Base-by-base conservation (phyloP, 1,140 invertebrate species). In the Heliconius eleuchia region DNA sequence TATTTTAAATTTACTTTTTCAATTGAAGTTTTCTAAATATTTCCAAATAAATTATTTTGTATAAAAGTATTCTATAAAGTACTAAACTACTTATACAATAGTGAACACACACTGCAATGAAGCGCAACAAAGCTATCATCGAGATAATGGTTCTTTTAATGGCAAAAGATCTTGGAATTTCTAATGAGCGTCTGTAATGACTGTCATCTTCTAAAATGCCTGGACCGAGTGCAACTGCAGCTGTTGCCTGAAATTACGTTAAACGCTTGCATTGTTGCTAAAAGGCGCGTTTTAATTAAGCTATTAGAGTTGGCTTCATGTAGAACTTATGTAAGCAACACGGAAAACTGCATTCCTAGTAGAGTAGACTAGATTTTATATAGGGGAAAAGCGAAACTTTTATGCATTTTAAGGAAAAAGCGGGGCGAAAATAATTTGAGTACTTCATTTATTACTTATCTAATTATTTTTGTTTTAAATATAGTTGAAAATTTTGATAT, bases 101-200 rank as follows among this genome's bases (percentile, higher is more conserved):
- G 57, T 11, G 27, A 60, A 66, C 60, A 66, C 55, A 57, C 23
- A 30, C 4, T 13, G 27, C 60, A 66, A 30, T 66, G 13, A 66
- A 66, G 60, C 60, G 23, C 60, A 66, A 66, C 60, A 66, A 66
- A 66, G 60, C 30, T 66, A 60, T 23, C 30, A 42, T 76, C 30
- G 39, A 76, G 37, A 76, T 76, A 76, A 76, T 70, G 66, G 74
- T 60, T 42, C 23, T 42, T 76, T 76, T 76, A 70, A 76, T 46
- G 66, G 39, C 11, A 76, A 71, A 71, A 39, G 30, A 50, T 76
- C 74, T 39, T 60, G 19, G 74, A 66, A 66, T 75, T 23, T 27
- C 46, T 75, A 75, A 75, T 42, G 74, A 76, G 75, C 66, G 75
- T 50, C 55, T 70, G 42, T 76, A 76, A 76, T 76, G 71, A 71